Evolutionary conservation across 2,797 vertebrate species (phyloP).

Genomic region (Schizothorax lantsangensis): DNA sequence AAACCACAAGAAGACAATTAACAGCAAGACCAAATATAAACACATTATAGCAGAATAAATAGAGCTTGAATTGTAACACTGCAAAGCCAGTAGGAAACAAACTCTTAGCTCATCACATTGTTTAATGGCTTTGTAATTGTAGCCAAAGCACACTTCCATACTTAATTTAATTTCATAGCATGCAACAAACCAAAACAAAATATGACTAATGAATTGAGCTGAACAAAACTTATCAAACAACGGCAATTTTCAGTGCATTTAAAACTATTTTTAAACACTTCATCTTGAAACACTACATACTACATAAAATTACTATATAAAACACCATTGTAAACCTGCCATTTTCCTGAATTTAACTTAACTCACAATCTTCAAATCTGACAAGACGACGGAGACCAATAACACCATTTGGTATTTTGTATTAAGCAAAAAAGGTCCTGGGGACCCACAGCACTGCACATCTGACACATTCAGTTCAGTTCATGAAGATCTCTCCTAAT

Average conservation of each 20-base stretch:
- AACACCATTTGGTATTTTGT: not conserved
- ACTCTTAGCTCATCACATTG: constrained; percentile 16
- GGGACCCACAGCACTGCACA: not conserved
- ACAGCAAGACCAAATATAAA: constrained; percentile 31
- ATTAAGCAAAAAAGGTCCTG: not conserved
- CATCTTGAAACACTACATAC: not conserved
- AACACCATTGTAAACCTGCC: not conserved
- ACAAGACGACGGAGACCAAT: not conserved
- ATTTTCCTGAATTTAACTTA: not conserved
- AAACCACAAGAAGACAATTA: constrained; percentile 55
- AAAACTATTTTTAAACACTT: not conserved
- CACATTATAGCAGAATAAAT: constrained; percentile 44
- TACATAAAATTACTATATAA: not conserved
- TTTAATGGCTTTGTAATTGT: constrained; percentile 10
- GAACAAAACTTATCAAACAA: constrained; percentile 3
- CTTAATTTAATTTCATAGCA: not conserved
- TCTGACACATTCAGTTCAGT: not conserved
- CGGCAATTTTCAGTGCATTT: not conserved
- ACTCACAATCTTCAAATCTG: constrained; percentile 7
- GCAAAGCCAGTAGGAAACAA: constrained; percentile 38
- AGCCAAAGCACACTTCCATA: constrained; percentile 20
- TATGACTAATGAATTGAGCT: not conserved
- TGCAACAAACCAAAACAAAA: constrained; percentile 4
- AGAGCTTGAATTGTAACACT: constrained; percentile 33
- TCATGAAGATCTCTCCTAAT: not conserved